These are phyloP conservation scores for Psittacula derbiana DNA, from an alignment of 2,797 vertebrate species.

Conservation along the genomic window DNA sequence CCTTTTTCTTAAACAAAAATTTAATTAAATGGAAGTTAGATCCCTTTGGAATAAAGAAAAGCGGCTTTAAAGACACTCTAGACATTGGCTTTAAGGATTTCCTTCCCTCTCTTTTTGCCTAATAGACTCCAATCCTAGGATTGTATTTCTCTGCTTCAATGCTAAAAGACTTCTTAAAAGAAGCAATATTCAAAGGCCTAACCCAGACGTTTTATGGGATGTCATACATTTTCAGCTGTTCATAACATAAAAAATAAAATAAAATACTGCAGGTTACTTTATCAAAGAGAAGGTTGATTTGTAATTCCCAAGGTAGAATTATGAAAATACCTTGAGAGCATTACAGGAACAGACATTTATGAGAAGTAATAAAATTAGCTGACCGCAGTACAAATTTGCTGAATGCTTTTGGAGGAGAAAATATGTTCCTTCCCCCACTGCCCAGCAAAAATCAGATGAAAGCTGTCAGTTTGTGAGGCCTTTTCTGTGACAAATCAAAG, in stretches of 20 bases:
- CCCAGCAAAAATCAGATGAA: constrained; percentile 35
- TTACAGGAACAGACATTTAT: constrained; percentile 71
- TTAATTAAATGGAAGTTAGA: constrained; percentile 64
- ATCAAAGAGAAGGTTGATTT: constrained; percentile 70
- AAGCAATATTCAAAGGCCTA: constrained; percentile 57
- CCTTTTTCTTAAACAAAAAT: constrained; percentile 58
- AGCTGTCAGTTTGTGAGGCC: constrained; percentile 9
- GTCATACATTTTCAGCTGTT: constrained; percentile 69
- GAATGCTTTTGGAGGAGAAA: constrained; percentile 62
- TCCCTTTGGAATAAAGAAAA: constrained; percentile 64
- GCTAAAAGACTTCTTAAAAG: constrained; percentile 58
- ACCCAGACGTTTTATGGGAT: constrained; percentile 69
- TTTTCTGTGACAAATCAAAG: background rate
- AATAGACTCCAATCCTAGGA: constrained; percentile 60
- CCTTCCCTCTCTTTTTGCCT: constrained; percentile 53
- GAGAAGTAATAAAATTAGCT: constrained; percentile 72
- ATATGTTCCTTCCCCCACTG: constrained; percentile 40
- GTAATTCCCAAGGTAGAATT: constrained; percentile 67
- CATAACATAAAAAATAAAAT: constrained; percentile 69
- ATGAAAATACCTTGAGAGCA: constrained; percentile 69
- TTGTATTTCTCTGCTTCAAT: constrained; percentile 54
- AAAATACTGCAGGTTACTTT: constrained; percentile 69
- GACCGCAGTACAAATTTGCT: constrained; percentile 70
- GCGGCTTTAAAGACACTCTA: constrained; percentile 59
- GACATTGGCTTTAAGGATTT: constrained; percentile 56